phyloP scores from a whole-genome alignment of 2,888 invertebrate species.

The Heteromyza rotundicornis region DNA sequence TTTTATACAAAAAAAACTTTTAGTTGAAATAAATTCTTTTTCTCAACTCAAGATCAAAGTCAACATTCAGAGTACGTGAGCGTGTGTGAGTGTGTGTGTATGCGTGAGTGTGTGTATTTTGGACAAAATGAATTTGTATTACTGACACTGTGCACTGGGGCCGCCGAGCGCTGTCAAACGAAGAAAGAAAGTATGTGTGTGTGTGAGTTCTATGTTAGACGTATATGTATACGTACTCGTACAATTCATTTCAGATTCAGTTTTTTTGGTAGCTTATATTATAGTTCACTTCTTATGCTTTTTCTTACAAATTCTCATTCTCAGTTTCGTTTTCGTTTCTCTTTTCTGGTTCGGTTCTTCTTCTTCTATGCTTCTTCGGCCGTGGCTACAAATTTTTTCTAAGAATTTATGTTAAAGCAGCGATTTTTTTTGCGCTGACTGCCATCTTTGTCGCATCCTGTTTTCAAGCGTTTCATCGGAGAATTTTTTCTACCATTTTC shows the following conservation, averaged over 20 bases:
- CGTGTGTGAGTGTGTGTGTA: background rate
- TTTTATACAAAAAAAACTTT: conserved; percentile 7
- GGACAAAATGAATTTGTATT: background rate
- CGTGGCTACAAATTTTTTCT: too few relatives aligned
- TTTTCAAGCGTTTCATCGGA: too few relatives aligned
- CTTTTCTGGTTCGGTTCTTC: conserved; percentile 10
- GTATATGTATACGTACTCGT: background rate
- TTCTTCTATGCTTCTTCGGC: background rate
- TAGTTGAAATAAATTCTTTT: background rate
- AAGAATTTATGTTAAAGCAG: too few relatives aligned
- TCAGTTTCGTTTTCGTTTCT: background rate
- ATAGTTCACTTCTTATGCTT: conserved; percentile 10
- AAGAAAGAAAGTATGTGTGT: background rate
- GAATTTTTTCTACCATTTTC: too few relatives aligned
- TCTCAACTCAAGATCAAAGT: conserved; percentile 24
- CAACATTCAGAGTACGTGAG: conserved; percentile 10
- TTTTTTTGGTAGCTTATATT: background rate
- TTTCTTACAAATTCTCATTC: conserved; percentile 7
- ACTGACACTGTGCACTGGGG: background rate
- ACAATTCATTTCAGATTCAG: too few relatives aligned
- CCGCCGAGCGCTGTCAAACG: background rate
- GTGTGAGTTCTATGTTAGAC: conserved; percentile 3
- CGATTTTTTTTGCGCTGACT: too few relatives aligned
- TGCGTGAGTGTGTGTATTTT: background rate
- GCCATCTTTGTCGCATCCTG: too few relatives aligned